Conservation (phyloP, 2,797 vertebrate species). For the Triplophysa yarkandensis region DNA sequence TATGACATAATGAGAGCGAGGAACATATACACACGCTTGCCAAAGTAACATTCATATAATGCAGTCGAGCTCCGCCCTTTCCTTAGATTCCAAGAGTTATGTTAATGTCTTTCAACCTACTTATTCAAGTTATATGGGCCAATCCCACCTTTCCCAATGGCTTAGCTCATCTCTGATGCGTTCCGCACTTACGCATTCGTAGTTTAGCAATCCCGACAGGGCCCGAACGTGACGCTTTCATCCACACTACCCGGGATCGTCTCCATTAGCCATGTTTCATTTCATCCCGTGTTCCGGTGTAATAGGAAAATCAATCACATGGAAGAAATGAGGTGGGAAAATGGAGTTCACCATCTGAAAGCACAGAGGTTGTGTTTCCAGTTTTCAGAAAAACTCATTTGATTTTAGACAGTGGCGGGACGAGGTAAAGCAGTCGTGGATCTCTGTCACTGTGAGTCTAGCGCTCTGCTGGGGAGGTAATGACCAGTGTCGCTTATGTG, state of each 20-base stretch:
- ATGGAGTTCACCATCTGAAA: constrained; percentile 32
- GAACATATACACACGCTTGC: not conserved
- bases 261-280: constrained; percentile 49
- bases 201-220: constrained; percentile 7
- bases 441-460: constrained; percentile 16
- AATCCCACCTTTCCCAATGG: not conserved
- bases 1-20: not conserved
- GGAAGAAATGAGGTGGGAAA: constrained; percentile 40
- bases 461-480: constrained; percentile 31
- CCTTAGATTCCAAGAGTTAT: not conserved
- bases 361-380: constrained; percentile 22
- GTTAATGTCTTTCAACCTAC: not conserved
- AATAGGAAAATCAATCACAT: constrained; percentile 45
- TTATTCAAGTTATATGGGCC: not conserved
- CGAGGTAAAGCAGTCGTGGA: constrained; percentile 27
- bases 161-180: constrained; percentile 2
- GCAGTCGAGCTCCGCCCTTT: not conserved
- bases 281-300: constrained; percentile 29
- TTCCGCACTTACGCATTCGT: not conserved
- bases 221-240: constrained; percentile 5
- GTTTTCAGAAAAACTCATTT: constrained; percentile 38
- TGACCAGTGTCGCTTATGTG: constrained; percentile 14
- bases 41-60: not conserved
- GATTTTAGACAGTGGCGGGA: constrained; percentile 30
- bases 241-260: not conserved